Base-by-base conservation (phyloP, 2,113 vertebrate genomes). In the Melanerpes aurifrons region DNA sequence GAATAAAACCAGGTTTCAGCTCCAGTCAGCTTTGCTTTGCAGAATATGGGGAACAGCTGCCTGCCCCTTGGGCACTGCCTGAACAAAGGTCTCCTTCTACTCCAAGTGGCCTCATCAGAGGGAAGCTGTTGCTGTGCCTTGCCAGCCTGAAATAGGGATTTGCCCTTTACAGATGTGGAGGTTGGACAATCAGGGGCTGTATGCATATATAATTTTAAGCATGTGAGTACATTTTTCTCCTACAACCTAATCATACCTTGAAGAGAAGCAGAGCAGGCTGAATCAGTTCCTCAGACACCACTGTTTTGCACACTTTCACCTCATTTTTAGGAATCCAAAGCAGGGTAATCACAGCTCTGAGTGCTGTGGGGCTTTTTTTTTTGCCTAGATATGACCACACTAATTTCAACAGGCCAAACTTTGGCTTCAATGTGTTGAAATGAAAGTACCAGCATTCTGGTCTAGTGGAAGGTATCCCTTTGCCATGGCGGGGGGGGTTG, bases 21-120 rank as follows among this genome's bases (percentile, higher is more conserved):
- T 87, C 79, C 11, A 6, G 40, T 19, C 64, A 66, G 79, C 63
- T 72, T 89, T 69, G 73, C 62, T 66, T 84, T 56, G 40, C 56
- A n/a, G 93, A 70, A 79, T 29, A 54, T 0, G 2, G 26, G 47
- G 69, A 90, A 74, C 66, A 77, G 80, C 72, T 77, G 71, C 54
- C 69, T 67, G 59, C 54, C 70, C 4, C 6, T 58, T 6, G 2
- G 53, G 56, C 0, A 0, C 35, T 88, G 57, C 48, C 57, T 3
- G 1, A 78, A 92, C 74, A 94, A 93, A 88, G 40, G 31, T 84
- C 77, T 92, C 72, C 64, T 94, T 80, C 77, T 84, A 8, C 7
- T 87, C 74, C 0, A 2, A 48, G 45, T 24, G 20, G 67, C 71
- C 58, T 45, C 1, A 0, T 45, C 1, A 0, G 20, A 47, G 40